Conservation (phyloP, 2,113 vertebrate genomes). For the Ibidorhyncha struthersii region DNA sequence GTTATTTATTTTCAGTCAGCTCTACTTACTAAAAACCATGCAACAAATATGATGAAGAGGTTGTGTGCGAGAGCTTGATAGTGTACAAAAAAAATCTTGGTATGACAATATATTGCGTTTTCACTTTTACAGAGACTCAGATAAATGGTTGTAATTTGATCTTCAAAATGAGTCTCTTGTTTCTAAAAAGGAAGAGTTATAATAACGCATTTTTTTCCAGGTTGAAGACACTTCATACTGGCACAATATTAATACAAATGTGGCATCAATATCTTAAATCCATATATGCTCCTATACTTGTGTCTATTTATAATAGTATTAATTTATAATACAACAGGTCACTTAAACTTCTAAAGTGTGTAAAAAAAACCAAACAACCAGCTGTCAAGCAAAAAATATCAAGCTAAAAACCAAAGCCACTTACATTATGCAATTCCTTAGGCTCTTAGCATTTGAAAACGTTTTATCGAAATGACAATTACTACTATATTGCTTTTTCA, state of each 20-base stretch:
- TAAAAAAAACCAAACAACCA: neutral
- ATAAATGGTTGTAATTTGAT: constrained; percentile 59
- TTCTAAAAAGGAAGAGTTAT: constrained; percentile 48
- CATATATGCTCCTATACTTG: neutral
- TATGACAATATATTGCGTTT: constrained; percentile 41
- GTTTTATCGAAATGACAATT: neutral
- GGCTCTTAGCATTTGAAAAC: neutral
- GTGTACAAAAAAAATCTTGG: constrained; percentile 14
- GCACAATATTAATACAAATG: constrained; percentile 33
- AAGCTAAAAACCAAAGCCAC: neutral
- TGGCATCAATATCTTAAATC: constrained; percentile 1
- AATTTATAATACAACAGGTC: neutral
- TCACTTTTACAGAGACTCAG: constrained; percentile 18
- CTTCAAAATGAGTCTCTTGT: constrained; percentile 26
- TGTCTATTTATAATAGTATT: neutral
- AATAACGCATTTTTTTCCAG: constrained; percentile 47
- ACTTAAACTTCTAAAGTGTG: neutral
- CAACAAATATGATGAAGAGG: neutral
- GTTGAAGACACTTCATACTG: constrained; percentile 23
- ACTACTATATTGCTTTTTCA: neutral
- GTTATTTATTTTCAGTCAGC: neutral
- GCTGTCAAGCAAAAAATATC: neutral
- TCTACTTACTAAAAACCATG: neutral
- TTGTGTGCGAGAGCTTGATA: neutral
- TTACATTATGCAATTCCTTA: neutral